These are phyloP conservation scores for Lagopus leucura DNA, from an alignment of 2,113 vertebrate species.

Conservation along the genomic window DNA sequence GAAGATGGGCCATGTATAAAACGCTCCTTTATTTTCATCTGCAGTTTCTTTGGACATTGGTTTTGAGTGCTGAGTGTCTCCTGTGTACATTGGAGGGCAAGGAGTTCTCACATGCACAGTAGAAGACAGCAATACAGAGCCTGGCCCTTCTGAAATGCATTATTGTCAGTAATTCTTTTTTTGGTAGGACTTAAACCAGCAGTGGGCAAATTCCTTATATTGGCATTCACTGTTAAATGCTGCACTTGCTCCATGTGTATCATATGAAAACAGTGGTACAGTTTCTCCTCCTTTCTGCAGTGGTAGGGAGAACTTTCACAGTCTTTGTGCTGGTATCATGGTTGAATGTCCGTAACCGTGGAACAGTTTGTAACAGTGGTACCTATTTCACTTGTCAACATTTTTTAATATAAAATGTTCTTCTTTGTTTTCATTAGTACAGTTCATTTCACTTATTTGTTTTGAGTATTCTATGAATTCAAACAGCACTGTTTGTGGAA, in stretches of 20 bases:
- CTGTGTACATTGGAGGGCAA: background rate
- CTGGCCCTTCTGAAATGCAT: background rate
- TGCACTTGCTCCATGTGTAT: background rate
- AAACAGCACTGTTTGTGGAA: background rate
- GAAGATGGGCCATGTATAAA: background rate
- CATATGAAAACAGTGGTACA: background rate
- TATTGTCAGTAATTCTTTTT: background rate
- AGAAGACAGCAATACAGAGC: background rate
- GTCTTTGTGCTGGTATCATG: background rate
- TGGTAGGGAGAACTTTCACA: background rate
- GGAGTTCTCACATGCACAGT: background rate
- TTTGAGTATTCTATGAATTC: background rate
- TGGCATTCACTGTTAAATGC: background rate
- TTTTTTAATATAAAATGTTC: background rate
- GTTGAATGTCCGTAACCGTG: background rate
- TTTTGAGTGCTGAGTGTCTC: background rate
- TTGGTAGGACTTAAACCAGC: background rate
- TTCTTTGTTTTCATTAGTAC: background rate
- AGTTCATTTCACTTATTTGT: too few relatives aligned
- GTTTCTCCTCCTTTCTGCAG: accelerated
- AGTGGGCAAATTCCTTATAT: background rate
- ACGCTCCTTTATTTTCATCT: background rate
- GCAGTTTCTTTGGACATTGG: background rate
- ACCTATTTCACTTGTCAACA: background rate
- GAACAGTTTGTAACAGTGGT: background rate